Evolutionary conservation across 2,797 vertebrate species (phyloP).

Genomic region (Thamnophis elegans): DNA sequence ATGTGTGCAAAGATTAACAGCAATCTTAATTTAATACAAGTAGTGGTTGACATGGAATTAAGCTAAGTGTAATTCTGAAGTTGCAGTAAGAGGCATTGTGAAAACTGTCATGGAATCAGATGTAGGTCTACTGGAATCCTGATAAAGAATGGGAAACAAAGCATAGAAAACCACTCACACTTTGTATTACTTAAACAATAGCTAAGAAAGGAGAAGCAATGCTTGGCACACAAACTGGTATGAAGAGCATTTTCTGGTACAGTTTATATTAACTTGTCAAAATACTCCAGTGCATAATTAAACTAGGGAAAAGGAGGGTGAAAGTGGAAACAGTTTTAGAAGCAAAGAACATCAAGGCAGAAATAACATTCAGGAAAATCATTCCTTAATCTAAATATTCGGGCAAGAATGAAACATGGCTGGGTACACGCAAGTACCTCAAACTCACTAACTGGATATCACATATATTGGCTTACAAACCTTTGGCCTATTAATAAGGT

Average conservation of each 20-base stretch:
- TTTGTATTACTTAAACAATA: conserved; percentile 55
- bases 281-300: neutral
- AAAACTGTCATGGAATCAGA: neutral
- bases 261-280: conserved; percentile 14
- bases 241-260: conserved; percentile 51
- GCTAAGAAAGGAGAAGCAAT: conserved; percentile 34
- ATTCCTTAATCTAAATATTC: neutral
- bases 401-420: neutral
- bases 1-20: conserved; percentile 30
- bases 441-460: neutral
- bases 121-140: neutral
- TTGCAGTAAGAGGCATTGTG: neutral
- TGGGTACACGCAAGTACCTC: neutral
- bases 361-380: neutral
- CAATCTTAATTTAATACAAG: neutral
- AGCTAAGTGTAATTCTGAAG: conserved; percentile 26
- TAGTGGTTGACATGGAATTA: conserved; percentile 48
- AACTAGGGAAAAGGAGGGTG: accelerated
- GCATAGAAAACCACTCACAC: neutral
- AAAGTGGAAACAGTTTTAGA: neutral
- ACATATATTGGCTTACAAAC: neutral
- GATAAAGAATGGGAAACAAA: neutral
- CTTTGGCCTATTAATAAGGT: neutral
- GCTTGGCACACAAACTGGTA: conserved; percentile 47
- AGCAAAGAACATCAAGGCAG: neutral